Evolutionary conservation across 2,113 vertebrate genomes (phyloP).

Genomic region (Seriola rivoliana): DNA sequence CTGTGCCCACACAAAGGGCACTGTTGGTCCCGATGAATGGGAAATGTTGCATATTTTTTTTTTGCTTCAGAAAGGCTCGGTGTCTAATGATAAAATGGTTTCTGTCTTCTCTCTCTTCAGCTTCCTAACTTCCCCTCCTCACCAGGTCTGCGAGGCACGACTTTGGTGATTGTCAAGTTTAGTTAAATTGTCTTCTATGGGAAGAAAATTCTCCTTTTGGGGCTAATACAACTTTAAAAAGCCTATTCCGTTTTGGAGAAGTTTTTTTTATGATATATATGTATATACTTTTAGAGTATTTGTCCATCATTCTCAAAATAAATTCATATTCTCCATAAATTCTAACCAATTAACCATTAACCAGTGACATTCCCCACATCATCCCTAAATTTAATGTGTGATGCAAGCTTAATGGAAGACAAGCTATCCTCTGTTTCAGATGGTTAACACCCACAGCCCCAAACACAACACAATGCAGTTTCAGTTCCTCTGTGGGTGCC

Average conservation of each 20-base stretch:
- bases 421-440: constrained; percentile 65
- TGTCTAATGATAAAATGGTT: constrained; percentile 35
- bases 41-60: constrained; percentile 67
- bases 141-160: background rate
- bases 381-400: constrained; percentile 6
- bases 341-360: background rate
- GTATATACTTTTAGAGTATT: too few relatives aligned
- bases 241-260: background rate
- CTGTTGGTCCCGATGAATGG: constrained; percentile 60
- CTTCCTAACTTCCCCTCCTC: background rate
- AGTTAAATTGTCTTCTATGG: background rate
- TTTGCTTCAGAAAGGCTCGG: constrained; percentile 52
- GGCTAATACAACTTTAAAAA: too few relatives aligned
- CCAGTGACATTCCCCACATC: background rate
- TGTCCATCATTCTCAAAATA: too few relatives aligned
- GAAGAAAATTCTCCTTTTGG: background rate
- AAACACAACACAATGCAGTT: constrained; percentile 73
- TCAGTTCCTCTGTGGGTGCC: constrained; percentile 63
- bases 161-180: background rate
- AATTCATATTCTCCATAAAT: background rate
- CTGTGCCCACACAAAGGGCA: constrained; percentile 75
- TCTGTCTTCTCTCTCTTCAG: constrained; percentile 17
- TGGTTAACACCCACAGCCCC: constrained; percentile 63
- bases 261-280: background rate
- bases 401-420: constrained; percentile 56